Percentiles rank a stretch among this genome's conserved stretches.
Conservation (phyloP, 1,140 invertebrate species). For the Batillaria attramentaria region DNA sequence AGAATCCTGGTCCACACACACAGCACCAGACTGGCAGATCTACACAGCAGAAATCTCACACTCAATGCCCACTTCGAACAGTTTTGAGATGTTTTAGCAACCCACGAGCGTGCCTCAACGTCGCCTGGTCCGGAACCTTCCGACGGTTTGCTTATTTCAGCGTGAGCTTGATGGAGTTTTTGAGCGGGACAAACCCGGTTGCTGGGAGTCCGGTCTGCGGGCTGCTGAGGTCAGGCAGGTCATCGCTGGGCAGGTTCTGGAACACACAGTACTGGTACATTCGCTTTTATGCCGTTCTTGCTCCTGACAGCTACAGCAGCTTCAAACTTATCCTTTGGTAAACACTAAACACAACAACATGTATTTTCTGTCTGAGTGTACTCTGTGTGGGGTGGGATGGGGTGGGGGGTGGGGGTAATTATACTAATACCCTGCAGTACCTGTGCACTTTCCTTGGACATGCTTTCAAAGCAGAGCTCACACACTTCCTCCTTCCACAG, state of each 20-base stretch:
- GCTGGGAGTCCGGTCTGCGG: conserved; percentile 49
- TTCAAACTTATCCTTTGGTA: neutral
- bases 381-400: too few relatives aligned
- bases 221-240: conserved; percentile 66
- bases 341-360: neutral
- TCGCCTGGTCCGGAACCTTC: neutral
- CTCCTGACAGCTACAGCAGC: neutral
- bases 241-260: conserved; percentile 56
- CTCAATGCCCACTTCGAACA: too few relatives aligned
- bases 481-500: neutral
- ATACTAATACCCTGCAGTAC: neutral
- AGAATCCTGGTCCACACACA: neutral
- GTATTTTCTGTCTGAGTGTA: too few relatives aligned
- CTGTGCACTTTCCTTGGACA: neutral
- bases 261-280: conserved; percentile 34
- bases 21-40: neutral
- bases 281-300: neutral
- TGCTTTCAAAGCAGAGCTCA: neutral
- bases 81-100: too few relatives aligned
- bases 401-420: too few relatives aligned
- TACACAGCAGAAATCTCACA: neutral
- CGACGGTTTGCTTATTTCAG: conserved; percentile 26
- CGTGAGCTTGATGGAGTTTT: conserved; percentile 43
- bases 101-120: neutral
- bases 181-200: conserved; percentile 31